Conservation (phyloP, 2,797 vertebrate species). For the Glossophaga mutica region DNA sequence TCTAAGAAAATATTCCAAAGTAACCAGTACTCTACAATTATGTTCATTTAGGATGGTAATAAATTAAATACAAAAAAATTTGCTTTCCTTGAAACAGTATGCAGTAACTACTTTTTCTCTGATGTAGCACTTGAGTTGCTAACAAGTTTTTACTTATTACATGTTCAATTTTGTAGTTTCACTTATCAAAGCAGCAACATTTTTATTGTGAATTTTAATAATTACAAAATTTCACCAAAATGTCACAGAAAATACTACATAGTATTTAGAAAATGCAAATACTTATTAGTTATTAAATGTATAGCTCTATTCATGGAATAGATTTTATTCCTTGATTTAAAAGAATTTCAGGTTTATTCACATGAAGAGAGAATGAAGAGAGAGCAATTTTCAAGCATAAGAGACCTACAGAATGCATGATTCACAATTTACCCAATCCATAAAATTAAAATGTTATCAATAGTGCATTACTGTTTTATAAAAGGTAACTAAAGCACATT, state of each 20-base stretch:
- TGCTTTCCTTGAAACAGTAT: conserved; percentile 47
- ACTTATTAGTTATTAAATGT: background rate
- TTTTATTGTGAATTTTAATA: conserved; percentile 67
- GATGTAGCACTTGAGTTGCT: conserved; percentile 71
- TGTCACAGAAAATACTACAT: background rate
- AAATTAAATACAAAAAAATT: conserved; percentile 50
- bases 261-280: background rate
- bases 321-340: background rate
- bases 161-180: conserved; percentile 68
- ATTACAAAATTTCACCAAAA: conserved; percentile 22
- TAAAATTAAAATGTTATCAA: background rate
- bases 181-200: conserved; percentile 61
- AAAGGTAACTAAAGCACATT: background rate
- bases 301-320: background rate
- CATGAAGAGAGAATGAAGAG: background rate
- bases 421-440: background rate
- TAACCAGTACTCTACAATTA: conserved; percentile 33
- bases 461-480: background rate
- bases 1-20: conserved; percentile 24
- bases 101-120: conserved; percentile 60
- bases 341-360: background rate
- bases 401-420: background rate
- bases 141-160: conserved; percentile 72
- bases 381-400: background rate
- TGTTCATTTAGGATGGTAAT: conserved; percentile 34